Evolutionary conservation across 2,888 invertebrate genomes (phyloP), one percentile per base, ranked within the genome.

Genomic region (Acholoe squamosa): DNA sequence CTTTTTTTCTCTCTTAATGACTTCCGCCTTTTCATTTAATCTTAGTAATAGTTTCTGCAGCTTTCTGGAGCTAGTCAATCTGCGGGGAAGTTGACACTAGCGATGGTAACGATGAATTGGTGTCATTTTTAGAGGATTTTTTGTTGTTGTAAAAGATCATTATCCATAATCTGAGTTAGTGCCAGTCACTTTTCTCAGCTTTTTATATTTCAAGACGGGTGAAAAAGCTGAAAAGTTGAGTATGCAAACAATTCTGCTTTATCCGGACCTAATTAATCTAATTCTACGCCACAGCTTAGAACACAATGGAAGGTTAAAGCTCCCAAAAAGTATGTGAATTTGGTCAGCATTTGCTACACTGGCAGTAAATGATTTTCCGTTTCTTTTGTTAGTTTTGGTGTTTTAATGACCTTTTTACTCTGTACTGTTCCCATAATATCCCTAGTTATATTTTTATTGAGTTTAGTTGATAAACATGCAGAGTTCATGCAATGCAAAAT

Each of bases 101-200:
- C 33, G 33, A 80, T 34, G 80, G 19, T 43, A 34, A 80, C 7
- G 43, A 34, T 34, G 34, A 80, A 34, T 43, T 43, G 80, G 80
- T 80, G 80, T 80, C 80, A 80, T 80, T 80, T 80, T 80, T 22
- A 25, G 31, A 28, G 31, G 5, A 10, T 76, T 76, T 14, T 28
- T 31, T 16, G 76, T 5, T n/a, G 76, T n/a, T n/a, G n/a, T n/a
- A n/a, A 76, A 25, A 76, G 76, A 76, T 76, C 31, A 76, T 80
- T 80, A 80, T 80, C 80, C 33, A 80, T 76, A 76, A 76, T 16
- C 31, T 31, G 16, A 25, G 16, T 31, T 76, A 28, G 25, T 61
- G 61, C 61, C 76, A 76, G 76, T 76, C 76, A 76, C 61, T n/a
- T 61, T 61, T 61, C 61, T n/a, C 61, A 61, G 12, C 61, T n/a